phyloP scores from a whole-genome alignment of 2,797 vertebrate genomes.

The Florisuga fusca region DNA sequence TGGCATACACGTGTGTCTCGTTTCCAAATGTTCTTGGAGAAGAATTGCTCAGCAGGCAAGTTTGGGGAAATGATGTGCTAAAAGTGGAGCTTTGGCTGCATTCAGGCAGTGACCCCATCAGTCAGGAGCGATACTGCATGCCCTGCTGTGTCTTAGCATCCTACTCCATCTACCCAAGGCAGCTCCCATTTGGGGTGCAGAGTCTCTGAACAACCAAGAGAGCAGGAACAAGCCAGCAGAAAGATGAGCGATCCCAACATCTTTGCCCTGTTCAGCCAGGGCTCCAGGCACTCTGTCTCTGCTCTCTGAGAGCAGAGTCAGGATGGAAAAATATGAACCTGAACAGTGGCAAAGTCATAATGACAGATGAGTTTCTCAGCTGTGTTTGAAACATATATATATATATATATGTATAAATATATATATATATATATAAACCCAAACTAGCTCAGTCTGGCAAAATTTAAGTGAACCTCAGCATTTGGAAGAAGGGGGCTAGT shows the following conservation, averaged over 20 bases:
- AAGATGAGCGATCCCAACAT: neutral
- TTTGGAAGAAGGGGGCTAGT: neutral
- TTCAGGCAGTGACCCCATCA: neutral
- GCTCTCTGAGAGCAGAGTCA: neutral
- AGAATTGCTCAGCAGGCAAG: neutral
- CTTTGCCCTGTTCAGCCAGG: neutral
- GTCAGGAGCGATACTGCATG: fast-evolving
- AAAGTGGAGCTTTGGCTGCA: neutral
- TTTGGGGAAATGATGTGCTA: fast-evolving
- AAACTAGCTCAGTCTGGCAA: neutral
- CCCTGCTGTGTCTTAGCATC: neutral
- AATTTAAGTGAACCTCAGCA: neutral
- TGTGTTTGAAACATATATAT: neutral
- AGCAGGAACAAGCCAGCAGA: neutral
- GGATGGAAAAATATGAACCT: neutral
- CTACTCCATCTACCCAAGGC: neutral
- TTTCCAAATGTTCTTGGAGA: neutral
- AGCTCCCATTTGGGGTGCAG: neutral
- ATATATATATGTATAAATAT: too few species aligned
- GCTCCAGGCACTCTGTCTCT: neutral
- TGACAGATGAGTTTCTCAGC: neutral
- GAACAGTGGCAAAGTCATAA: neutral
- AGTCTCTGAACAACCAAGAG: neutral
- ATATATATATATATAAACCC: too few species aligned
- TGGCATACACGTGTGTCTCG: neutral